These are phyloP conservation scores for Silurus lanzhouensis DNA, from an alignment of 2,797 vertebrate species.

Conservation along the genomic window DNA sequence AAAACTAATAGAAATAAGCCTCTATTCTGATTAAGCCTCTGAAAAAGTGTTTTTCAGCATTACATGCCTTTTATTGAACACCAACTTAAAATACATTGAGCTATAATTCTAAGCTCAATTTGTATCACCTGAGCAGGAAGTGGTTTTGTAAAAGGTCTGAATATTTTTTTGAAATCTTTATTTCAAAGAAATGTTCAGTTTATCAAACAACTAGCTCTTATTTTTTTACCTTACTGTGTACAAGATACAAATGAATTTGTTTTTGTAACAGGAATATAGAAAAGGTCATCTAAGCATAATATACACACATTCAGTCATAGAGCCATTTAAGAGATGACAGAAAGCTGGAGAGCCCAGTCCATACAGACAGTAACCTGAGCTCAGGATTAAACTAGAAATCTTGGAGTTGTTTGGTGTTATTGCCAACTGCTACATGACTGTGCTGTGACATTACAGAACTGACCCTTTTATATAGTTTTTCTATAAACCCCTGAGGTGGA, in stretches of 20 bases:
- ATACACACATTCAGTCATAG: not conserved
- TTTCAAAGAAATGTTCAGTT: not conserved
- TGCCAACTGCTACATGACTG: not conserved
- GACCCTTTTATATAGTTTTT: not conserved
- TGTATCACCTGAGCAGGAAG: not conserved
- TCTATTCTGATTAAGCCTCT: not conserved
- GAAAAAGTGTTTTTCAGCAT: not conserved
- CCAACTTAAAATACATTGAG: not conserved
- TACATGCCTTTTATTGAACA: not conserved
- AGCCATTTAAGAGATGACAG: not conserved
- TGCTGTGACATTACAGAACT: not conserved
- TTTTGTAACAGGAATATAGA: not conserved
- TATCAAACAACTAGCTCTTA: too few species aligned
- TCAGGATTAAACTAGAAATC: not conserved
- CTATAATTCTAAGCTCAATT: not conserved
- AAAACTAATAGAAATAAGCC: not conserved
- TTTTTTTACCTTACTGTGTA: not conserved
- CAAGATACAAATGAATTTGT: not conserved
- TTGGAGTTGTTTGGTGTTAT: not conserved
- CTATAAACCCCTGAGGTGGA: not conserved
- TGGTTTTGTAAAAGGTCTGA: not conserved
- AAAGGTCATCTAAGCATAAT: not conserved
- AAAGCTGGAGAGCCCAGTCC: not conserved
- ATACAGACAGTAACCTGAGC: not conserved
- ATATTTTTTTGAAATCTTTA: not conserved